A percentile compares a stretch with the other conserved stretches of the same genome.
These are phyloP conservation scores for Eumerus sabulonum DNA, from an alignment of 2,888 invertebrate genomes.

Conservation along the genomic window DNA sequence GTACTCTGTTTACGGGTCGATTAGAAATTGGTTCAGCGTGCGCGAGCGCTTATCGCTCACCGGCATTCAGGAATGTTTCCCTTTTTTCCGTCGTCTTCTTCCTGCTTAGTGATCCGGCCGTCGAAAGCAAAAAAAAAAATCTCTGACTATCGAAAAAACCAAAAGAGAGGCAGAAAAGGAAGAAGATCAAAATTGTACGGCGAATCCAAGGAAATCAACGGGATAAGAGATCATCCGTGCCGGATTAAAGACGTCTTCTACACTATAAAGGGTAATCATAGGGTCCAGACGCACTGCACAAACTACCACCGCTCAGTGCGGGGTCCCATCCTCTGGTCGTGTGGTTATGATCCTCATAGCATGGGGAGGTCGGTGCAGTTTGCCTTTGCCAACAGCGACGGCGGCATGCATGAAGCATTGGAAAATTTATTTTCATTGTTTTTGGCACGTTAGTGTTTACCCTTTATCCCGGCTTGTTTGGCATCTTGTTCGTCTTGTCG, in stretches of 20 bases:
- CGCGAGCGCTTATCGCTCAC: conserved; percentile 66
- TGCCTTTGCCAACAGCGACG: conserved; percentile 44
- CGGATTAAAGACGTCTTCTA: conserved; percentile 67
- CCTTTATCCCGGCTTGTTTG: conserved; percentile 7
- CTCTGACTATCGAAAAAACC: conserved; percentile 1
- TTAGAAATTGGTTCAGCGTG: conserved; percentile 66
- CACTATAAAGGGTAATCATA: conserved; percentile 66
- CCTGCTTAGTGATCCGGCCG: not conserved
- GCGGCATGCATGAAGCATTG: conserved; percentile 64
- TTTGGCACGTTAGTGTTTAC: conserved; percentile 65
- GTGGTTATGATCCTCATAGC: conserved; percentile 20
- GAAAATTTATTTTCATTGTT: conserved; percentile 67
- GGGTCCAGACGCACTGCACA: conserved; percentile 47
- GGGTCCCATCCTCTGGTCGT: conserved; percentile 20
- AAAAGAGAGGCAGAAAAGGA: conserved; percentile 13
- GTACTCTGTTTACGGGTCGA: conserved; percentile 68
- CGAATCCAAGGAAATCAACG: conserved; percentile 58
- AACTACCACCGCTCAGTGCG: conserved; percentile 55
- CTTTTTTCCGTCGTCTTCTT: not conserved
- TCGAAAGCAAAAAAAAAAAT: conserved; percentile 3
- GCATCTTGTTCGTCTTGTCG: conserved; percentile 12
- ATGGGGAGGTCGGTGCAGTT: conserved; percentile 16
- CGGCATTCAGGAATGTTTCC: conserved; percentile 37
- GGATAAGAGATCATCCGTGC: conserved; percentile 69
- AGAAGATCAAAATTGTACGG: conserved; percentile 59